Percentiles rank a stretch among this genome's conserved stretches.
phyloP scores from a whole-genome alignment of 2,113 vertebrate genomes.

The Nothobranchius kuhntae region DNA sequence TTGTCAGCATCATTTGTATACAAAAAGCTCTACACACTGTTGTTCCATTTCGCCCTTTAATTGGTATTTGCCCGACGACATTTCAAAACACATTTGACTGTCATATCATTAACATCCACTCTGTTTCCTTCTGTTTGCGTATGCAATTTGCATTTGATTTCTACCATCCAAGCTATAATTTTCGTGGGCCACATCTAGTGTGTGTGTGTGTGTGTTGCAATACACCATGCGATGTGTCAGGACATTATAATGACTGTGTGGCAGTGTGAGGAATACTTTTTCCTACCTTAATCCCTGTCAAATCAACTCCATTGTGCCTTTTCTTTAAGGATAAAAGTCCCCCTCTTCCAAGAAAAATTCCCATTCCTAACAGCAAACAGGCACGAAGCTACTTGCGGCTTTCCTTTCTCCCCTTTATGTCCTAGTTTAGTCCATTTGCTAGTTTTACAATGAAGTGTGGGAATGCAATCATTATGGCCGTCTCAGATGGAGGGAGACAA shows the following conservation, averaged over 20 bases:
- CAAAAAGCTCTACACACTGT: conserved; percentile 22
- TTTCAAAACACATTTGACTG: conserved; percentile 68
- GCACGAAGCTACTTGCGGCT: not conserved
- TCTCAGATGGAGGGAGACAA: conserved; percentile 53
- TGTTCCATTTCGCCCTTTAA: conserved; percentile 55
- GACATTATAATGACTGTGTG: conserved; percentile 46
- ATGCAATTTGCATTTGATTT: conserved; percentile 68
- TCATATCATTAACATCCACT: conserved; percentile 66
- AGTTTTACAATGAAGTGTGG: conserved; percentile 56
- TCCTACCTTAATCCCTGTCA: conserved; percentile 25
- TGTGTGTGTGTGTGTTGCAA: conserved; percentile 24
- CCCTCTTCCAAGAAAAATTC: conserved; percentile 42
- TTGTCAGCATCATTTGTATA: conserved; percentile 27
- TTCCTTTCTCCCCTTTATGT: not conserved
- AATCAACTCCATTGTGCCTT: conserved; percentile 52
- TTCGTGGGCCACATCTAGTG: conserved; percentile 22
- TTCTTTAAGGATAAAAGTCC: conserved; percentile 20
- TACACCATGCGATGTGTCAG: conserved; percentile 56
- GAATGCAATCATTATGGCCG: conserved; percentile 62
- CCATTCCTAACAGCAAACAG: conserved; percentile 42
- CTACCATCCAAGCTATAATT: conserved; percentile 63
- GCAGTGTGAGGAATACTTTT: conserved; percentile 24
- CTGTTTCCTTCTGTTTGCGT: conserved; percentile 49
- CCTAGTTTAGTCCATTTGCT: not conserved
- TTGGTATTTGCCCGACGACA: conserved; percentile 57